Evolutionary conservation across 2,888 invertebrate species (phyloP).

Genomic region (Diogma glabrata): DNA sequence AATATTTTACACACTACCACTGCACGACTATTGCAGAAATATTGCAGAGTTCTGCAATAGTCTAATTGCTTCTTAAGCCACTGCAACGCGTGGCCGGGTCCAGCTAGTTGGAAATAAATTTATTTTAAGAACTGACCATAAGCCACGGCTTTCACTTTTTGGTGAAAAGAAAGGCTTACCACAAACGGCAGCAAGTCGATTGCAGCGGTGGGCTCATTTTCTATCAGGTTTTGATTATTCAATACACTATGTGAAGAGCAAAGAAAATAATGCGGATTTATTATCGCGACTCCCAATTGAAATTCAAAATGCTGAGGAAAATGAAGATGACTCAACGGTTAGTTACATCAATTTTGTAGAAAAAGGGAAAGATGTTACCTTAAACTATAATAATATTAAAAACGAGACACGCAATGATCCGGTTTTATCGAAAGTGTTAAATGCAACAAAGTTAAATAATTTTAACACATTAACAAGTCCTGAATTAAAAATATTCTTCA

Average conservation of each 20-base stretch:
- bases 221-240: too few relatives aligned
- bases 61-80: too few relatives aligned
- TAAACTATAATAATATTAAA: not conserved
- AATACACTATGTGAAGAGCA: not conserved
- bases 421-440: not conserved
- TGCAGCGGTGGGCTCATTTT: constrained; percentile 27
- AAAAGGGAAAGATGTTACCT: not conserved
- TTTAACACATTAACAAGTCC: too few relatives aligned
- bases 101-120: constrained; percentile 10
- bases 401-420: not conserved
- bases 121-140: constrained; percentile 25
- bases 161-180: constrained; percentile 21
- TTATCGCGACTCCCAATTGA: constrained; percentile 2
- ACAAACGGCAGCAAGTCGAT: not conserved
- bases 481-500: too few relatives aligned
- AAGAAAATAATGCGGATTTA: not conserved
- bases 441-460: too few relatives aligned
- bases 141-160: constrained; percentile 28
- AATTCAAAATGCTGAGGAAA: not conserved
- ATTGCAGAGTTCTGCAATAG: too few relatives aligned
- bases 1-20: too few relatives aligned
- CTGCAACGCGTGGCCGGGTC: too few relatives aligned
- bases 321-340: not conserved
- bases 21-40: too few relatives aligned
- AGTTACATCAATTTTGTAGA: not conserved